A percentile compares a stretch with the other conserved stretches of the same genome.
These are phyloP conservation scores for Muntiacus reevesi DNA, from an alignment of 2,113 vertebrate species.

Conservation along the genomic window DNA sequence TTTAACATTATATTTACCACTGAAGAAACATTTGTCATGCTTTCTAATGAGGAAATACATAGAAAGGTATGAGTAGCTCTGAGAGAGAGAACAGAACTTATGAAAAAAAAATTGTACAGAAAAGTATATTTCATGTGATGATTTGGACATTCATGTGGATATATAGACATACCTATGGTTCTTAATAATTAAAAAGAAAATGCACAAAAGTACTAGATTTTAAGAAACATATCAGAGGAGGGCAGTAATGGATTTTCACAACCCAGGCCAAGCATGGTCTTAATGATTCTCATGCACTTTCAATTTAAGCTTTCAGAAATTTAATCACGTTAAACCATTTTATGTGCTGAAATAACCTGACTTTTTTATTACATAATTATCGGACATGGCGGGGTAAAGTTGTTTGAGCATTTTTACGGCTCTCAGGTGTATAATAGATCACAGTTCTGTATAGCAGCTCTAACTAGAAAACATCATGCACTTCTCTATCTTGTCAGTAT, in stretches of 20 bases:
- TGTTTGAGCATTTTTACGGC: neutral
- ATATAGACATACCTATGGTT: neutral
- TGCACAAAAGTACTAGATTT: neutral
- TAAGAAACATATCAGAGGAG: neutral
- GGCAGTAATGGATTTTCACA: neutral
- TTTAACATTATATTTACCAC: neutral
- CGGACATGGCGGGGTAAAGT: neutral
- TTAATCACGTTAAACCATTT: slow-evolving; percentile 21
- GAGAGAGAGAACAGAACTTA: neutral
- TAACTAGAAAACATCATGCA: neutral
- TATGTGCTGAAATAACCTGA: slow-evolving; percentile 29
- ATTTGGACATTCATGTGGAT: neutral
- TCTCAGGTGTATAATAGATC: slow-evolving; percentile 41
- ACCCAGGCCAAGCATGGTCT: neutral
- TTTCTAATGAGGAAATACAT: neutral
- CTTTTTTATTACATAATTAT: slow-evolving; percentile 35
- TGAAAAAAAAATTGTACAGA: neutral
- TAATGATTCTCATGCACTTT: neutral
- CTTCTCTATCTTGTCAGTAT: slow-evolving; percentile 43
- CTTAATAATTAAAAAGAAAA: slow-evolving; percentile 3
- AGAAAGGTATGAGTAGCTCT: neutral
- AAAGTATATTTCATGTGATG: neutral
- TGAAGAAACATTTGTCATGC: neutral
- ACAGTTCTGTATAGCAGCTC: neutral
- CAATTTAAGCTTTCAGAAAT: slow-evolving; percentile 30